Evolutionary conservation across 2,113 vertebrate species (phyloP), one percentile per base, ranked within the genome.

Genomic region (Girardinichthys multiradiatus): DNA sequence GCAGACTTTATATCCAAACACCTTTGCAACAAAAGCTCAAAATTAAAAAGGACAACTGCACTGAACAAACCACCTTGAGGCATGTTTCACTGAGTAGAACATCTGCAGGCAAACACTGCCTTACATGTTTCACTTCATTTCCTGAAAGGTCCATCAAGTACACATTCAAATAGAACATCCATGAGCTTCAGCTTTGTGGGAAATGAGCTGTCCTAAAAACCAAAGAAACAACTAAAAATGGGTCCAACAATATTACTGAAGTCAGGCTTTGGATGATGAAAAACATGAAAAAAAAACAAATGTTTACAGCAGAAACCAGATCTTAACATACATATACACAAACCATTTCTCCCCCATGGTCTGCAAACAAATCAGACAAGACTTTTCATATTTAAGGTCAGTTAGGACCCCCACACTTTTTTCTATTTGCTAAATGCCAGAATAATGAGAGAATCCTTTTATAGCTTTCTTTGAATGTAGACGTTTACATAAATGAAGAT

Each of bases 91-190:
- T 94, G 67, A 91, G 83, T n/a, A n/a, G 48, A n/a, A 82, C 86
- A 37, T 68, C 72, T 73, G 88, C 83, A 45, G 84, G 91, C 45
- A 71, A 67, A 89, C 79, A 86, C 77, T 61, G 79, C 72, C 42
- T 42, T 0, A 39, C 17, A 37, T 48, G 26, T 28, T 87, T 92
- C 74, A 85, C 73, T 76, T 74, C 51, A 26, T 87, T 81, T 35
- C 69, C 76, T 78, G 61, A 74, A 68, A 93, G 26, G 90, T 57
- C 92, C 82, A 59, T 96, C 94, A 35, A 95, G 93, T 30, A 96
- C 90, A 96, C 97, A 97, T 77, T 98, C 95, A 90, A 97, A 91
- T 45, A 97, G 89, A 64, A 92, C 75, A 59, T 86, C 82, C 82
- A 96, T 74, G 63, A 97, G 93, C 65, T 96, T 95, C 78, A 91